Evolutionary conservation across 2,888 invertebrate species (phyloP).

Genomic region (Cheilosia soror): DNA sequence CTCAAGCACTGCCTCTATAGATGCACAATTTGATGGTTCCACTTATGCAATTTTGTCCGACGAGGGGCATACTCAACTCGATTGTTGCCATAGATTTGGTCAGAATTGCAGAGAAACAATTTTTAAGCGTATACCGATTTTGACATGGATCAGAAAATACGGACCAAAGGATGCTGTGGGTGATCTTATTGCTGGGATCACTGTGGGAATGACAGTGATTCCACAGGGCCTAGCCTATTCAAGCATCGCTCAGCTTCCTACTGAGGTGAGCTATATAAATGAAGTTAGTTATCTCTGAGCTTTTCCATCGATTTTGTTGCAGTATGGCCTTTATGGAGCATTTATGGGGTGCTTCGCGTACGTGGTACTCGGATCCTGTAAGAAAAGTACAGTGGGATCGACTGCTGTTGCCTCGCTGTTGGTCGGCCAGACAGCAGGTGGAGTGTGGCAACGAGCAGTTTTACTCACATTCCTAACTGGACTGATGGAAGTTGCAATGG

Average conservation of each 20-base stretch:
- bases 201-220: not conserved
- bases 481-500: constrained; percentile 91
- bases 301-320: constrained; percentile 77
- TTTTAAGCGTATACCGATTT: not conserved
- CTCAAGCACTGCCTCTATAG: not conserved
- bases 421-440: constrained; percentile 90
- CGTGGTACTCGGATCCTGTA: constrained; percentile 94
- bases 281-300: not conserved
- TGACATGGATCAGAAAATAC: not conserved
- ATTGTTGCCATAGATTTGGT: not conserved
- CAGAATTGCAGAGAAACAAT: not conserved
- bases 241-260: not conserved
- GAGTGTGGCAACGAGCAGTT: constrained; percentile 87
- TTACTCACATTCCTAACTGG: constrained; percentile 91
- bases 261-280: not conserved
- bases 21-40: not conserved
- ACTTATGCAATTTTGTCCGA: not conserved
- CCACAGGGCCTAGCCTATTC: not conserved
- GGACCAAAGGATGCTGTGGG: not conserved
- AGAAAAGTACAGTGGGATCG: constrained; percentile 96
- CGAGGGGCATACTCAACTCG: too few relatives aligned
- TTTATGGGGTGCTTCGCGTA: constrained; percentile 96
- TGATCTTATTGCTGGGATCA: not conserved
- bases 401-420: constrained; percentile 95
- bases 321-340: constrained; percentile 96